These are phyloP conservation scores for Hozukius guyotensis DNA, from an alignment of 2,797 vertebrate species.

Conservation along the genomic window DNA sequence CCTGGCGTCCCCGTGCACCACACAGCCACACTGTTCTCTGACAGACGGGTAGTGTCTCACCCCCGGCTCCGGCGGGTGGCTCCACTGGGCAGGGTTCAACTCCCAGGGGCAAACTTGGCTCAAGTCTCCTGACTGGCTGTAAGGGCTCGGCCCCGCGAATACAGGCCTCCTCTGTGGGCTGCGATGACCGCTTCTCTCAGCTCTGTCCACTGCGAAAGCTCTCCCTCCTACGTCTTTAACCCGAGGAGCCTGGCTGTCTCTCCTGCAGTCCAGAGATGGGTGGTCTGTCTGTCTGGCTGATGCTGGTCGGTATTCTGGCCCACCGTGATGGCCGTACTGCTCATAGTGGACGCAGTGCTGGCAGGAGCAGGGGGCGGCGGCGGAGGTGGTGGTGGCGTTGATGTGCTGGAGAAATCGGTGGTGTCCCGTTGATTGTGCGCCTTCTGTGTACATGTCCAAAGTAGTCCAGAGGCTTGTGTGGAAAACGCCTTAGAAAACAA, in stretches of 20 bases:
- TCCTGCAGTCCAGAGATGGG: conserved; percentile 57
- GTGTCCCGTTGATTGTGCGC: conserved; percentile 69
- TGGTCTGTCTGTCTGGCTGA: conserved; percentile 59
- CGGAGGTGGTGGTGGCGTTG: background rate
- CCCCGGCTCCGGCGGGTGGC: conserved; percentile 59
- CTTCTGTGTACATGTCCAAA: conserved; percentile 84
- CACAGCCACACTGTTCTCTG: conserved; percentile 77
- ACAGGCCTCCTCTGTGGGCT: conserved; percentile 81
- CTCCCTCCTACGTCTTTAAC: conserved; percentile 61
- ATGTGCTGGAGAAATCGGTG: conserved; percentile 59
- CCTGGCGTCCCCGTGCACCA: conserved; percentile 51
- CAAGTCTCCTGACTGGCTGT: conserved; percentile 54
- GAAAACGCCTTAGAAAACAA: conserved; percentile 76
- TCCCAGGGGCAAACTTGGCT: conserved; percentile 69
- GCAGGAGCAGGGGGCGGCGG: conserved; percentile 59
- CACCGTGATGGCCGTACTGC: conserved; percentile 37
- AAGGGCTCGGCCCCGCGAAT: conserved; percentile 65
- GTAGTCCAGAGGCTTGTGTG: conserved; percentile 61
- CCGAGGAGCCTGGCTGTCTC: conserved; percentile 62
- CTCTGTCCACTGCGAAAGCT: conserved; percentile 54
- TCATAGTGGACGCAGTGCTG: conserved; percentile 68
- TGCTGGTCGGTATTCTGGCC: conserved; percentile 48
- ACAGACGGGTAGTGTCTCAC: conserved; percentile 72
- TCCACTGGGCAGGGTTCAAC: conserved; percentile 68
- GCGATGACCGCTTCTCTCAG: conserved; percentile 59